Percentiles rank a stretch among this genome's conserved stretches.
Evolutionary conservation across 2,113 vertebrate genomes (phyloP).

Genomic region (Aegotheles bennettii): DNA sequence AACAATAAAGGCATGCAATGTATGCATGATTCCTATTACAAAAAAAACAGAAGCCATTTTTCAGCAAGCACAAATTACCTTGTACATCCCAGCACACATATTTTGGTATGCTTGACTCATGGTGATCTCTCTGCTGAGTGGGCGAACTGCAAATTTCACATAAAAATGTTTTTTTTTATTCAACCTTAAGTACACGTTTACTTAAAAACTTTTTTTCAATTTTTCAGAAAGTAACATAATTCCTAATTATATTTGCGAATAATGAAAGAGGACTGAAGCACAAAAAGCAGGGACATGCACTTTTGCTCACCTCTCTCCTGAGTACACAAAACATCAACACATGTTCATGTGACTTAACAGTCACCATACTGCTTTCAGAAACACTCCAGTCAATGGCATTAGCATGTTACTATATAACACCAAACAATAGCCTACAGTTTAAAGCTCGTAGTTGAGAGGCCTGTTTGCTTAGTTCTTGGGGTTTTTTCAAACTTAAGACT

Average conservation of each 20-base stretch:
- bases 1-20: neutral
- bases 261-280: neutral
- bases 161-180: neutral
- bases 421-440: neutral
- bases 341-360: neutral
- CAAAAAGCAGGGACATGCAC: neutral
- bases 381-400: neutral
- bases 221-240: neutral
- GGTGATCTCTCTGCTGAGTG: conserved; percentile 94
- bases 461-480: neutral
- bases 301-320: neutral
- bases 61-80: conserved; percentile 73
- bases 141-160: conserved; percentile 81
- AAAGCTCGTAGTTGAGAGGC: neutral
- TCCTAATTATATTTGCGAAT: neutral
- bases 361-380: neutral
- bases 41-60: neutral
- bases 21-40: neutral
- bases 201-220: neutral
- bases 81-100: conserved; percentile 99
- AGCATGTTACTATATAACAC: neutral
- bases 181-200: neutral
- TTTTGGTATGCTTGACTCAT: conserved; percentile 99
- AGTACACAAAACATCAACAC: neutral
- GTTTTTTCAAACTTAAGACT: neutral